Conservation (phyloP, 2,797 vertebrate species). For the Botia kubotai region DNA sequence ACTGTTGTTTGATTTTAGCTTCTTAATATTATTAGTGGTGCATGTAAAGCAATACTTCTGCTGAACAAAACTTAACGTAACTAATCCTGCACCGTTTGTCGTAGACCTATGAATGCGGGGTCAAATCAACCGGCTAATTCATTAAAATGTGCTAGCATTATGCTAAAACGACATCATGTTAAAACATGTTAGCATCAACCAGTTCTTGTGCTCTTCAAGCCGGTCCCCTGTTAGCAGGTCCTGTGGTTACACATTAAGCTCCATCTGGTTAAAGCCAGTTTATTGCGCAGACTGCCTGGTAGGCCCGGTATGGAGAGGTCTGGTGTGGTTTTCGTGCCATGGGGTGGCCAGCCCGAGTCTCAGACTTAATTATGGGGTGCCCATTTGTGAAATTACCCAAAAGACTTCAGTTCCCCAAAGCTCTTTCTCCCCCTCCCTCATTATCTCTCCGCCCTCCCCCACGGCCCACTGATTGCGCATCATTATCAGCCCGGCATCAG, state of each 20-base stretch:
- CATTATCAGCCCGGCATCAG: constrained; percentile 49
- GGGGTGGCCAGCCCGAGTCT: constrained; percentile 31
- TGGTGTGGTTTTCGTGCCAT: constrained; percentile 36
- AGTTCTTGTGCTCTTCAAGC: constrained; percentile 17
- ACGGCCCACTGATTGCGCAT: constrained; percentile 52
- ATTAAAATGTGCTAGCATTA: too few species aligned
- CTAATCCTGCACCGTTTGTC: too few species aligned
- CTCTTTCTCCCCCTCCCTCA: constrained; percentile 66
- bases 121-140: too few species aligned
- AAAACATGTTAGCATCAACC: not conserved
- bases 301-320: constrained; percentile 30
- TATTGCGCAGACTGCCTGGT: constrained; percentile 16
- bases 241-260: constrained; percentile 9
- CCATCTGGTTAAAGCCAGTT: constrained; percentile 23
- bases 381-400: constrained; percentile 57
- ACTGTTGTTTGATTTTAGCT: too few species aligned
- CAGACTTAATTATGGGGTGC: constrained; percentile 45
- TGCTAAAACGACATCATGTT: too few species aligned
- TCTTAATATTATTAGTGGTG: too few species aligned
- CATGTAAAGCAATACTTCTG: too few species aligned
- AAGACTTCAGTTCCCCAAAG: constrained; percentile 39
- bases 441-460: constrained; percentile 70
- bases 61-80: too few species aligned
- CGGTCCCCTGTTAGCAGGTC: constrained; percentile 38
- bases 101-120: too few species aligned